phyloP scores from a whole-genome alignment of 2,113 vertebrate genomes.

The Gymnogyps californianus region DNA sequence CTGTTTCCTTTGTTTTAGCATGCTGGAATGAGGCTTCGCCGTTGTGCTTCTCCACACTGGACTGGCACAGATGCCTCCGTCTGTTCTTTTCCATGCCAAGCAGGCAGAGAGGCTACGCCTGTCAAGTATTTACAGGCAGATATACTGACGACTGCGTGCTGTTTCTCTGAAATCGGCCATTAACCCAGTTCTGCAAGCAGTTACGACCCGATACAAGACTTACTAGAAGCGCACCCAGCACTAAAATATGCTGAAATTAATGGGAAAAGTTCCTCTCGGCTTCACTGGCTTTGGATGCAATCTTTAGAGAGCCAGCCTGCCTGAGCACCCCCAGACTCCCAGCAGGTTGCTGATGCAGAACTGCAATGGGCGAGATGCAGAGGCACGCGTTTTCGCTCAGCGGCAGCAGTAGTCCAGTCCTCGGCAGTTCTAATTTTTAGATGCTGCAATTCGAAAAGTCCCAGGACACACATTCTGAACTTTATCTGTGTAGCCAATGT shows the following conservation, averaged over 20 bases:
- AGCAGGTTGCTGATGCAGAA: neutral
- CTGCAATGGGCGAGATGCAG: neutral
- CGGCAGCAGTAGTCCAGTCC: neutral
- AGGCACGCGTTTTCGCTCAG: fast-evolving
- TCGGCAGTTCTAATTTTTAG: neutral
- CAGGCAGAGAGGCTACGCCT: neutral
- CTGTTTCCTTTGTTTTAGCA: neutral
- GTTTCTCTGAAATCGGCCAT: neutral
- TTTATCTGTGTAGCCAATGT: fast-evolving
- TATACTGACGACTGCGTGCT: fast-evolving
- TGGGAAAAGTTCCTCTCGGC: neutral
- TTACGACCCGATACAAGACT: fast-evolving
- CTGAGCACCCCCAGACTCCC: neutral
- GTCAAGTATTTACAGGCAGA: neutral
- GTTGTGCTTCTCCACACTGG: fast-evolving
- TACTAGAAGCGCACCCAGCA: neutral
- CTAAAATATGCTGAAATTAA: neutral
- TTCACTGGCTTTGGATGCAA: neutral
- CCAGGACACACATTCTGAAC: too few relatives aligned
- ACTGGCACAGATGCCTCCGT: neutral
- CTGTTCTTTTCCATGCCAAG: too few relatives aligned
- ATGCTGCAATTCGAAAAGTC: neutral
- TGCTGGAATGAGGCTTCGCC: neutral
- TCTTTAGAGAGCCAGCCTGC: neutral
- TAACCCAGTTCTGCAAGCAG: neutral